Conservation (phyloP, 2,888 invertebrate genomes). For the Mystacides longicornis region DNA sequence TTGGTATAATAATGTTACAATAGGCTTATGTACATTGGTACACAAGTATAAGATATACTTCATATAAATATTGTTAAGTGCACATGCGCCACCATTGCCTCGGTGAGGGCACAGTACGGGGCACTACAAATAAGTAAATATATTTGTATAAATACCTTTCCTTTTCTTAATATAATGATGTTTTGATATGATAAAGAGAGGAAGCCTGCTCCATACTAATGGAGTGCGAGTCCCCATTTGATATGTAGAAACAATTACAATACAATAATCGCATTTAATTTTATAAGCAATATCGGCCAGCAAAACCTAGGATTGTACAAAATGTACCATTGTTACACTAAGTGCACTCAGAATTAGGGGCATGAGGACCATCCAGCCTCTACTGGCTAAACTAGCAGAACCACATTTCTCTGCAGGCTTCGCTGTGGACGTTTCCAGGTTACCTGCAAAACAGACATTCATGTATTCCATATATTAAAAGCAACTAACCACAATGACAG, state of each 20-base stretch:
- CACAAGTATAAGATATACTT: no score
- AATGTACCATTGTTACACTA: background rate
- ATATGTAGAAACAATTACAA: background rate
- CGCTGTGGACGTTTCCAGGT: constrained; percentile 16
- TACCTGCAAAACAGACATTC: constrained; percentile 20
- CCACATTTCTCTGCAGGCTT: constrained; percentile 20
- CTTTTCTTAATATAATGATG: background rate
- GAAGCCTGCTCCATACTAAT: background rate
- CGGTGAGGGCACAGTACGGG: no score
- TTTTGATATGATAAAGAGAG: background rate
- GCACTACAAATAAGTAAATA: no score
- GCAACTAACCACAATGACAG: background rate
- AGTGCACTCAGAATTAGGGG: background rate
- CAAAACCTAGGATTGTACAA: background rate
- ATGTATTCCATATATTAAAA: background rate
- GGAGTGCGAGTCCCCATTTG: background rate
- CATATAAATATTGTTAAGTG: no score
- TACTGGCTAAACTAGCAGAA: background rate
- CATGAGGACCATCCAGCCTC: background rate
- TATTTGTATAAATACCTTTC: no score
- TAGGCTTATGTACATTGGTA: no score
- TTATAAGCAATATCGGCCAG: background rate
- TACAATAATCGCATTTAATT: no score
- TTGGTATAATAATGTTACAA: no score
- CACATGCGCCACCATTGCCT: no score